A percentile compares a stretch with the other conserved stretches of the same genome.
phyloP scores from a whole-genome alignment of 2,113 vertebrate species.

The Osmerus eperlanus region DNA sequence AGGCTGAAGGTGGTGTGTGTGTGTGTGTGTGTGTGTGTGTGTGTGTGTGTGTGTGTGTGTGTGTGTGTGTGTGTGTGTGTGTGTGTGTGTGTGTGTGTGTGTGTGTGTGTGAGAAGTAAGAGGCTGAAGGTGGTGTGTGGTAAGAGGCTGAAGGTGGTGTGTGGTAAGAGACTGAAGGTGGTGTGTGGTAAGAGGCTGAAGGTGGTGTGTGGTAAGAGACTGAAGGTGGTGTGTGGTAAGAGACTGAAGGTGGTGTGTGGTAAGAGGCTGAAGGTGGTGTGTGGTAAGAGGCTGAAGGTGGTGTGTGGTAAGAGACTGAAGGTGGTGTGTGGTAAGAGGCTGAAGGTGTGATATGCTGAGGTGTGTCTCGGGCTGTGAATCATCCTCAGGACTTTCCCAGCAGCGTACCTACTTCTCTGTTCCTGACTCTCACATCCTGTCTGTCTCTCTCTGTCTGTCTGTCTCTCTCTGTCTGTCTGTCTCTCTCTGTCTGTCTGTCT shows the following conservation, averaged over 20 bases:
- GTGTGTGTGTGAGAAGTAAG: not conserved
- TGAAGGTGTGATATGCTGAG: not conserved
- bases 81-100: not conserved
- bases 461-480: not conserved
- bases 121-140: not conserved
- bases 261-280: not conserved
- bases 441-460: no score
- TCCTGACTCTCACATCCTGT: no score
- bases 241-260: not conserved
- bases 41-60: not conserved
- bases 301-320: not conserved
- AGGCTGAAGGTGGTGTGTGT: not conserved
- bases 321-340: not conserved
- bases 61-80: not conserved
- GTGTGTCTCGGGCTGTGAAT: not conserved
- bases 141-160: not conserved
- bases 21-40: not conserved
- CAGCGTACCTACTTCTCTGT: no score
- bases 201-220: constrained; percentile 2
- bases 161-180: not conserved
- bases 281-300: not conserved
- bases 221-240: not conserved
- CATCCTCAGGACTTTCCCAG: no score
- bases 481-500: not conserved
- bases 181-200: no score